These are phyloP conservation scores for Pemphredon lugubris DNA, from an alignment of 2,888 invertebrate species.

Conservation along the genomic window DNA sequence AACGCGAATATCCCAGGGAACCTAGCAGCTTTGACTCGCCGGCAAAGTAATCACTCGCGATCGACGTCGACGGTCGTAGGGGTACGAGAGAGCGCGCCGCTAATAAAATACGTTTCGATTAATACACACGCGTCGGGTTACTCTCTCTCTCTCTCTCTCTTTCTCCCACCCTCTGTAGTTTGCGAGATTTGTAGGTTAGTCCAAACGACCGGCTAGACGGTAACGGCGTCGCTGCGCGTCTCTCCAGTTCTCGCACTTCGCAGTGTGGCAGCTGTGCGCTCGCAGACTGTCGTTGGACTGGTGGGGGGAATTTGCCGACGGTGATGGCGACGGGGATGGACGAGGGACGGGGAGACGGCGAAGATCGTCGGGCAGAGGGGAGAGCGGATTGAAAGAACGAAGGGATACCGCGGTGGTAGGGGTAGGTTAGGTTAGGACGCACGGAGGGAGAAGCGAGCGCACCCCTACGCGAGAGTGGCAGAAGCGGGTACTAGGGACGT, in stretches of 20 bases:
- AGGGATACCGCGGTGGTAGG: slow-evolving; percentile 55
- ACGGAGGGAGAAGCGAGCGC: slow-evolving; percentile 59
- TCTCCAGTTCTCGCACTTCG: slow-evolving; percentile 57
- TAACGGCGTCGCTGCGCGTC: slow-evolving; percentile 62
- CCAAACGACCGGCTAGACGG: slow-evolving; percentile 43
- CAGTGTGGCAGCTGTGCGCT: slow-evolving; percentile 64
- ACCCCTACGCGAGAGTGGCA: slow-evolving; percentile 60
- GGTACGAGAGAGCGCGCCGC: slow-evolving; percentile 4
- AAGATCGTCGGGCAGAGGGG: slow-evolving; percentile 19
- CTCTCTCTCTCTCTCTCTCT: not conserved
- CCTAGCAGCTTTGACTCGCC: too few species aligned
- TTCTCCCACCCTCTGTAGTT: slow-evolving; percentile 6
- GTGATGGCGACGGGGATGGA: slow-evolving; percentile 26
- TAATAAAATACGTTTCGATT: too few species aligned
- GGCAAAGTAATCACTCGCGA: not conserved
- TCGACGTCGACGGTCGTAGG: slow-evolving; percentile 2
- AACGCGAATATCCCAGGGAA: too few species aligned
- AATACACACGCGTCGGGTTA: slow-evolving; percentile 17
- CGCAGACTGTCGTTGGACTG: slow-evolving; percentile 24
- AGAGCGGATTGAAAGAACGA: slow-evolving; percentile 45
- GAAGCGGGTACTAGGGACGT: slow-evolving; percentile 54
- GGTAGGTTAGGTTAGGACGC: slow-evolving; percentile 60
- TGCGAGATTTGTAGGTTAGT: slow-evolving; percentile 54
- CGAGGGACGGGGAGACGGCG: slow-evolving; percentile 13
- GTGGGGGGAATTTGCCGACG: slow-evolving; percentile 43